Evolutionary conservation across 2,888 invertebrate species (phyloP).

Genomic region (Harpagoxenus sublaevis): DNA sequence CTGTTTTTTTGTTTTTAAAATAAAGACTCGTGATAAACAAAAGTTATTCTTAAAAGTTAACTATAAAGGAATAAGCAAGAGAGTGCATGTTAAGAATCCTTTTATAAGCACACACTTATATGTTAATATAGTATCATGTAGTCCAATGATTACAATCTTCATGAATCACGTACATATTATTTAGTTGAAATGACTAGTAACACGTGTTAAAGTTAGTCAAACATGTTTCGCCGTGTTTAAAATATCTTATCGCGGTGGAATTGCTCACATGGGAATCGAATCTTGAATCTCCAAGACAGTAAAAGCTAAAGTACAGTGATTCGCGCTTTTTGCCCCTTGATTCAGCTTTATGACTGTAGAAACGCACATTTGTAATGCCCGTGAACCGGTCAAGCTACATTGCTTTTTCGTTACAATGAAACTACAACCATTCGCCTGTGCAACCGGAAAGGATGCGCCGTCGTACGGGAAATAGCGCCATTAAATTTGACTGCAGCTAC

Average conservation of each 20-base stretch:
- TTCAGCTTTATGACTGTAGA: constrained; percentile 55
- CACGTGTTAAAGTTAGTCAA: not conserved
- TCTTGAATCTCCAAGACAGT: not conserved
- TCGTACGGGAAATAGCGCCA: constrained; percentile 50
- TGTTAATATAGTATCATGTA: not conserved
- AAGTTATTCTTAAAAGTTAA: not conserved
- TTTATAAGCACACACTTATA: not conserved
- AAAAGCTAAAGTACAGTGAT: constrained; percentile 39
- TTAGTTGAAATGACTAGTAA: not conserved
- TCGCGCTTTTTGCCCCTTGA: constrained; percentile 47
- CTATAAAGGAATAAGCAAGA: not conserved
- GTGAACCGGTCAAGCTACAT: constrained; percentile 63
- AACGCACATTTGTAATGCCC: constrained; percentile 43
- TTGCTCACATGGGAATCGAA: not conserved
- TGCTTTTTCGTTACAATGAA: constrained; percentile 54
- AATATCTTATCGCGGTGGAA: constrained; percentile 16
- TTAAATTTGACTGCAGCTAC: constrained; percentile 65
- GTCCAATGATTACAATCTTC: not conserved
- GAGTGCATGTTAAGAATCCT: not conserved
- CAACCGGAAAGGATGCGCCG: constrained; percentile 10
- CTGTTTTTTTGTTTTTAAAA: not conserved
- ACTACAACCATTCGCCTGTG: constrained; percentile 39
- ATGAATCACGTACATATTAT: not conserved
- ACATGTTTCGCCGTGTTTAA: not conserved
- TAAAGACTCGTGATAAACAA: not conserved